These are phyloP conservation scores for Volucella inanis DNA, from an alignment of 2,888 invertebrate species.

Conservation along the genomic window DNA sequence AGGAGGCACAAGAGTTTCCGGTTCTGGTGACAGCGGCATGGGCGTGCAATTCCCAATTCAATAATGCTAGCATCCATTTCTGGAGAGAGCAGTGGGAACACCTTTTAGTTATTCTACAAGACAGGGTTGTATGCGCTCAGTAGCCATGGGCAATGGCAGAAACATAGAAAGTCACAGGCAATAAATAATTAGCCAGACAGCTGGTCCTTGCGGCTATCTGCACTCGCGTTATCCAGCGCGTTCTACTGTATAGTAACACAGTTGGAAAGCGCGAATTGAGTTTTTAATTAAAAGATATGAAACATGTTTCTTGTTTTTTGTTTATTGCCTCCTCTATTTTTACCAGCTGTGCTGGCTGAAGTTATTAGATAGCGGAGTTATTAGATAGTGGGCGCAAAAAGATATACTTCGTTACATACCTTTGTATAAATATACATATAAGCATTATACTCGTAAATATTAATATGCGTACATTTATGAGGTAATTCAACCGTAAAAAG, in stretches of 20 bases:
- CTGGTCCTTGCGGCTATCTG: constrained; percentile 72
- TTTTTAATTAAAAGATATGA: constrained; percentile 74
- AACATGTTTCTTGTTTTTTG: constrained; percentile 49
- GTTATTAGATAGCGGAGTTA: constrained; percentile 43
- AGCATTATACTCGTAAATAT: too few species aligned
- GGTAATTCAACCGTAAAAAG: too few species aligned
- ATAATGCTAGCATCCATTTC: constrained; percentile 62
- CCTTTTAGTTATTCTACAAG: constrained; percentile 69
- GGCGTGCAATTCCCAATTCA: constrained; percentile 74
- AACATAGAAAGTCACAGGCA: constrained; percentile 71
- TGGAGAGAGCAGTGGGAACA: constrained; percentile 60
- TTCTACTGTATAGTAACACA: constrained; percentile 48
- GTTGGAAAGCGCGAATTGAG: constrained; percentile 70
- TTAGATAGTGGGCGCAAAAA: constrained; percentile 26
- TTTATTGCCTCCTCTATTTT: constrained; percentile 2
- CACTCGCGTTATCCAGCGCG: constrained; percentile 62
- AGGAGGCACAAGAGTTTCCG: constrained; percentile 41
- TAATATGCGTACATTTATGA: too few species aligned
- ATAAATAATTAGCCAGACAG: constrained; percentile 73
- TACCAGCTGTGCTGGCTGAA: constrained; percentile 36
- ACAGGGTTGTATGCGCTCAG: constrained; percentile 43
- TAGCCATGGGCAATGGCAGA: constrained; percentile 45
- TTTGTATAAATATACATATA: too few species aligned
- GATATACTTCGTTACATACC: constrained; percentile 1
- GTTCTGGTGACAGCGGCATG: constrained; percentile 66